These are phyloP conservation scores for Zophobas atratus DNA, from an alignment of 1,140 invertebrate species.

Conservation along the genomic window DNA sequence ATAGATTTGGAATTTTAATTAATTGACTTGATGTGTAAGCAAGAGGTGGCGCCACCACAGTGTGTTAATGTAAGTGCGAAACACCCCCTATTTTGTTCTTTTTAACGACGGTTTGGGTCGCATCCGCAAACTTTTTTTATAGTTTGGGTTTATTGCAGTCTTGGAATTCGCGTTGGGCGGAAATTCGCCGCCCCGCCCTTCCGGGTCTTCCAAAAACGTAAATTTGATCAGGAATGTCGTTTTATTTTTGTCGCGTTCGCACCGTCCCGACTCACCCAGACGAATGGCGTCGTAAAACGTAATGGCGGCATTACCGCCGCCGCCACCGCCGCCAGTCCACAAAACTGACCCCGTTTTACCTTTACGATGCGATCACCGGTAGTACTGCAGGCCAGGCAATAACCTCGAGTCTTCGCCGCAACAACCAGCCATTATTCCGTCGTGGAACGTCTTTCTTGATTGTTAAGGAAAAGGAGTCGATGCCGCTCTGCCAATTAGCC, in stretches of 20 bases:
- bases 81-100: too few species aligned
- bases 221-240: not conserved
- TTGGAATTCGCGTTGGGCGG: too few species aligned
- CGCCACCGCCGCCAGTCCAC: slow-evolving; percentile 4
- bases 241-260: slow-evolving; percentile 25
- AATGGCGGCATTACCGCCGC: slow-evolving; percentile 7
- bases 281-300: slow-evolving; percentile 20
- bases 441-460: slow-evolving; percentile 13
- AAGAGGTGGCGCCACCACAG: too few species aligned
- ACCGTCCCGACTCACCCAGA: not conserved
- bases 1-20: too few species aligned
- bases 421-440: not conserved
- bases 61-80: too few species aligned
- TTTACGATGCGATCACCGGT: not conserved
- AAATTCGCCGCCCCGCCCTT: too few species aligned
- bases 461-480: slow-evolving; percentile 11
- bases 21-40: too few species aligned
- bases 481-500: slow-evolving; percentile 4
- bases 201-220: not conserved
- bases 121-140: too few species aligned
- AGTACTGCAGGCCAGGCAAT: slow-evolving; percentile 1
- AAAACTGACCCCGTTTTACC: slow-evolving; percentile 15
- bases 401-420: slow-evolving; percentile 15
- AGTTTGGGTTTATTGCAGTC: too few species aligned
- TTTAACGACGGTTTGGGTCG: too few species aligned